Conservation (phyloP, 2,113 vertebrate species). For the Xiphorhynchus elegans region DNA sequence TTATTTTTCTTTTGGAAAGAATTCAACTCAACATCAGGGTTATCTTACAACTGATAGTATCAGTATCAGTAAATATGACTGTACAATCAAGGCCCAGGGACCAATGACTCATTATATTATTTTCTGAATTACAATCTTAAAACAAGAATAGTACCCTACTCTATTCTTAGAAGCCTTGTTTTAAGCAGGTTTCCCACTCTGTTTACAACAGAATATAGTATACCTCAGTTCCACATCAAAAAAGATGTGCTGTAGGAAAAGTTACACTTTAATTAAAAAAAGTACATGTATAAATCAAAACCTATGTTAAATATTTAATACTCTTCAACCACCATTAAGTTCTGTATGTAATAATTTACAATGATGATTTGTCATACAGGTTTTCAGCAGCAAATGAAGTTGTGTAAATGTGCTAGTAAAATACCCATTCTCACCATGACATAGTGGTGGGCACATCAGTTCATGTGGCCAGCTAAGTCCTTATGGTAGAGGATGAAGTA, state of each 20-base stretch:
- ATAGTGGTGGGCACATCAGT: constrained; percentile 69
- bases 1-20: constrained; percentile 77
- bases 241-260: constrained; percentile 82
- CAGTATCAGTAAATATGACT: constrained; percentile 81
- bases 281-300: constrained; percentile 86
- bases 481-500: constrained; percentile 71
- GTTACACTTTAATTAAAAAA: constrained; percentile 84
- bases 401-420: constrained; percentile 74
- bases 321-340: constrained; percentile 83
- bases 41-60: constrained; percentile 82
- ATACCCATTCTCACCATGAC: constrained; percentile 71
- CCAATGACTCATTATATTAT: constrained; percentile 82
- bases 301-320: constrained; percentile 91
- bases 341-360: constrained; percentile 88
- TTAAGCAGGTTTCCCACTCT: constrained; percentile 81
- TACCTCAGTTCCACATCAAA: constrained; percentile 83
- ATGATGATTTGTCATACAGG: constrained; percentile 77
- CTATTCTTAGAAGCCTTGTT: constrained; percentile 80
- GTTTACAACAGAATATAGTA: constrained; percentile 84
- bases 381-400: constrained; percentile 87
- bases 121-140: constrained; percentile 84
- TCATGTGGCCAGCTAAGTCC: constrained; percentile 76
- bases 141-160: constrained; percentile 81
- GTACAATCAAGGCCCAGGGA: constrained; percentile 79
- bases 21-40: constrained; percentile 73